phyloP scores from a whole-genome alignment of 1,140 invertebrate genomes.

The Hylyphantes graminicola region DNA sequence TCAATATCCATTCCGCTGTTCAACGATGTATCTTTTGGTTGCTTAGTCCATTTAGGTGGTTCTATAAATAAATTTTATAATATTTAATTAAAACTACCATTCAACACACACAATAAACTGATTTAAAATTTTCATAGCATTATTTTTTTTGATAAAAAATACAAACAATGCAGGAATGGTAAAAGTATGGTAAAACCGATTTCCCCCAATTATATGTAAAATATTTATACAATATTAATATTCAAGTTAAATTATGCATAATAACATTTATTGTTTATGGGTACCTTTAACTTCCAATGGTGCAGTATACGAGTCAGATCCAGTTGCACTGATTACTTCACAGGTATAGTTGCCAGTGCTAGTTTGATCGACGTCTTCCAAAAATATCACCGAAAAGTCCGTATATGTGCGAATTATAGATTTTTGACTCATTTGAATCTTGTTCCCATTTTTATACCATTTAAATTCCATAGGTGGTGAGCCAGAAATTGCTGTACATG shows the following conservation, averaged over 20 bases:
- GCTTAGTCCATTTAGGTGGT: conserved; percentile 70
- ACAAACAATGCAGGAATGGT: neutral
- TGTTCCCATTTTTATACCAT: conserved; percentile 54
- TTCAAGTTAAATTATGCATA: neutral
- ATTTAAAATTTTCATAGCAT: no score
- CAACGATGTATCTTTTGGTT: conserved; percentile 69
- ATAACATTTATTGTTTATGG: neutral
- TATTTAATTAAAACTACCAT: no score
- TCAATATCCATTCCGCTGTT: conserved; percentile 66
- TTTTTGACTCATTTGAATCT: conserved; percentile 8
- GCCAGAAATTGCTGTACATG: conserved; percentile 51
- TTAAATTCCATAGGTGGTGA: conserved; percentile 46
- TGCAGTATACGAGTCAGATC: conserved; percentile 73
- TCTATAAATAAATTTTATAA: conserved; percentile 67
- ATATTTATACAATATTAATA: neutral
- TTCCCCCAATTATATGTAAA: neutral
- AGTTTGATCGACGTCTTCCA: conserved; percentile 41
- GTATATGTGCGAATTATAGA: neutral
- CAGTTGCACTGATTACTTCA: conserved; percentile 76
- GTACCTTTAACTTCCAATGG: conserved; percentile 78
- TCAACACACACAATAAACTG: no score
- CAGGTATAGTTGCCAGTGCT: conserved; percentile 64
- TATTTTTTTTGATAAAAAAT: no score
- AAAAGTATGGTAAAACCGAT: neutral
- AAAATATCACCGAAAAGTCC: conserved; percentile 54